A percentile compares a stretch with the other conserved stretches of the same genome.
Conservation (phyloP, 1,140 invertebrate genomes). For the Zaprionus taronus region DNA sequence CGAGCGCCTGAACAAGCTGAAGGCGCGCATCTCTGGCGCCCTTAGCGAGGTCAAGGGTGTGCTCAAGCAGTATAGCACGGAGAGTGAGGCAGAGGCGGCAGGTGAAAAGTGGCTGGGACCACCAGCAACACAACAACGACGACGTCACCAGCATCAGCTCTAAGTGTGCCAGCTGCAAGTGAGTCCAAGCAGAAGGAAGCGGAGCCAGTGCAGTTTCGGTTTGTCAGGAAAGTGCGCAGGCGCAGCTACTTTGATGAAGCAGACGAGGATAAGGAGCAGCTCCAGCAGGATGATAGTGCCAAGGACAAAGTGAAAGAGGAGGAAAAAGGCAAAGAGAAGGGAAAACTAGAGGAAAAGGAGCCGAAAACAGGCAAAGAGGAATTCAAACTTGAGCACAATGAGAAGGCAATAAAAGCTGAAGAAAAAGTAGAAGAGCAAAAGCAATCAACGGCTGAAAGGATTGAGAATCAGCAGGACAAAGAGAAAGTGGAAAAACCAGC, state of each 20-base stretch:
- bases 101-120: constrained; percentile 23
- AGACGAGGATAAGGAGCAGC: constrained; percentile 50
- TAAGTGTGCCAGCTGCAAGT: neutral
- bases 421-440: neutral
- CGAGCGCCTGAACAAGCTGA: constrained; percentile 72
- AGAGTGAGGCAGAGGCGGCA: constrained; percentile 56
- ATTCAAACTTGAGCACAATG: neutral
- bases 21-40: constrained; percentile 74
- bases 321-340: neutral
- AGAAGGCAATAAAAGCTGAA: neutral
- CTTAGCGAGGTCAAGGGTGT: constrained; percentile 77
- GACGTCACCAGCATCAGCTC: neutral
- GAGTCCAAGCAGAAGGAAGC: neutral
- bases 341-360: neutral
- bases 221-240: constrained; percentile 70
- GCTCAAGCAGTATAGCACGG: constrained; percentile 78
- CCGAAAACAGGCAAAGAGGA: neutral
- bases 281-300: neutral
- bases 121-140: constrained; percentile 14
- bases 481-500: neutral
- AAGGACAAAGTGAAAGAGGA: constrained; percentile 5
- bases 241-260: constrained; percentile 75
- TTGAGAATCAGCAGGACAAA: neutral
- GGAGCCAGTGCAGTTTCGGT: constrained; percentile 68
- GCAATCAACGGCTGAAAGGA: neutral